Conservation (phyloP, 2,888 invertebrate species). For the Eupithecia pulchellata region DNA sequence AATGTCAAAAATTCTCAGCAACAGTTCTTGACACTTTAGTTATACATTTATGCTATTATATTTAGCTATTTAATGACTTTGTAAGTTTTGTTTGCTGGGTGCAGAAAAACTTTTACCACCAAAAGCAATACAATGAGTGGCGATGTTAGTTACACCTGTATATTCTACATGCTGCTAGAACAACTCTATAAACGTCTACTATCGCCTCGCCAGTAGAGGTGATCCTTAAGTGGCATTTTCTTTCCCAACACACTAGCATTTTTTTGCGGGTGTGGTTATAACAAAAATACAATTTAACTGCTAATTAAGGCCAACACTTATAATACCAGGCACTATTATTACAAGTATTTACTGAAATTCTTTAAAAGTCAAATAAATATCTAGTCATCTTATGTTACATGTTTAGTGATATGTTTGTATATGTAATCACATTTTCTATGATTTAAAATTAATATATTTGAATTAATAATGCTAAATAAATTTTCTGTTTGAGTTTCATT, state of each 20-base stretch:
- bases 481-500: not conserved
- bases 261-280: not conserved
- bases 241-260: not conserved
- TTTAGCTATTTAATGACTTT: not conserved
- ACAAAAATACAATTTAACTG: not conserved
- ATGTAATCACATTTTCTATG: not conserved
- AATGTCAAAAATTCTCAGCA: not conserved
- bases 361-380: constrained; percentile 10
- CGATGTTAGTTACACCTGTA: not conserved
- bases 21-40: not conserved
- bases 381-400: not conserved
- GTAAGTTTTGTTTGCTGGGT: not conserved
- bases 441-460: constrained; percentile 1
- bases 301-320: not conserved
- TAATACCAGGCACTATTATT: constrained; percentile 2
- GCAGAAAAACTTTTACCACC: not conserved
- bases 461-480: not conserved
- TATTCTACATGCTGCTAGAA: not conserved
- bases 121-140: not conserved
- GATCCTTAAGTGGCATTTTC: not conserved
- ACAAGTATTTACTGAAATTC: not conserved
- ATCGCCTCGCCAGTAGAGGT: not conserved
- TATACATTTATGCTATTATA: too few relatives aligned
- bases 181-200: not conserved
- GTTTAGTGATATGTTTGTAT: constrained; percentile 9